Conservation (phyloP, 1,140 invertebrate genomes). For the Magallana ariakensis region DNA sequence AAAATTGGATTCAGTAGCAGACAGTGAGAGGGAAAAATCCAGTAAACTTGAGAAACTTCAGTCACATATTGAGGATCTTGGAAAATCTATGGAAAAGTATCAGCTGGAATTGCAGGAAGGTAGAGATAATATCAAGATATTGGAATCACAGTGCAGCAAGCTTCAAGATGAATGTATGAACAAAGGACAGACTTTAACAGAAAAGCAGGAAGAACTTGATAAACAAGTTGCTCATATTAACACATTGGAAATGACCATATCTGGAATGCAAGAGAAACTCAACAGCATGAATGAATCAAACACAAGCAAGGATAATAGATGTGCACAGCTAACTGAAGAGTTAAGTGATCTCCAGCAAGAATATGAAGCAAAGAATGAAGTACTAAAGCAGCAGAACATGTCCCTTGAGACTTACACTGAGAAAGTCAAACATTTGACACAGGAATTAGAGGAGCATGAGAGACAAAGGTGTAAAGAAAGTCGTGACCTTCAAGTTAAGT, state of each 20-base stretch:
- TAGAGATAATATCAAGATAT: conserved; percentile 34
- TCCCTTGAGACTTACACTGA: conserved; percentile 41
- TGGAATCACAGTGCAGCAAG: conserved; percentile 46
- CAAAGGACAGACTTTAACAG: not conserved
- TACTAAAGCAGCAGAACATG: not conserved
- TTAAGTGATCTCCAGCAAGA: conserved; percentile 36
- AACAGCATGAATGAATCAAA: conserved; percentile 10
- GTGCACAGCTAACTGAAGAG: conserved; percentile 50
- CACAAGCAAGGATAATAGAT: conserved; percentile 47
- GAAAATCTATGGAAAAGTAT: conserved; percentile 22
- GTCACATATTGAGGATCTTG: conserved; percentile 41
- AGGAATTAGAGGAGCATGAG: conserved; percentile 32
- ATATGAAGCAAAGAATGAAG: not conserved
- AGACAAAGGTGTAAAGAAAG: conserved; percentile 43
- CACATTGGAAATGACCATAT: conserved; percentile 46
- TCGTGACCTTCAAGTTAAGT: conserved; percentile 48
- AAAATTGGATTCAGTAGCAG: conserved; percentile 22
- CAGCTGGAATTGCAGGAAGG: conserved; percentile 36
- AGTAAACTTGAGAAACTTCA: conserved; percentile 33
- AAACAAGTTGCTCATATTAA: conserved; percentile 35
- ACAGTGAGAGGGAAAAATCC: conserved; percentile 35
- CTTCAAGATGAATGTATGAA: conserved; percentile 48
- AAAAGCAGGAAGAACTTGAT: conserved; percentile 25
- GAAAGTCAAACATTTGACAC: conserved; percentile 37
- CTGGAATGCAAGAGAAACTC: conserved; percentile 23